These are phyloP conservation scores for Drosophila mauritiana DNA, from an alignment of 1,140 invertebrate genomes.

Conservation along the genomic window DNA sequence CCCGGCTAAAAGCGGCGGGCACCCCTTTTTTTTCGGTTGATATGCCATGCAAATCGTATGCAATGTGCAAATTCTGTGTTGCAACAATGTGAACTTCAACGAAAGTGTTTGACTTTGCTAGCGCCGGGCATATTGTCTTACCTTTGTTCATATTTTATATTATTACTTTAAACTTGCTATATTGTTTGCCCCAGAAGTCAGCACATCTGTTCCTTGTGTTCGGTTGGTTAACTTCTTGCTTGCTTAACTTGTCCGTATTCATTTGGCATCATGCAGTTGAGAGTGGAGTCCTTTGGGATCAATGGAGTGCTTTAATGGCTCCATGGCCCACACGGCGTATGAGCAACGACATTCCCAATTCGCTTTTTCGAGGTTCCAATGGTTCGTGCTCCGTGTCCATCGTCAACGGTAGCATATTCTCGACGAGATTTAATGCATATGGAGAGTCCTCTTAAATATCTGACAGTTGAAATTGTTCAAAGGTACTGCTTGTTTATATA, in stretches of 20 bases:
- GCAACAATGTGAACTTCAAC: conserved; percentile 56
- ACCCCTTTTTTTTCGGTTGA: conserved; percentile 39
- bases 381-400: conserved; percentile 34
- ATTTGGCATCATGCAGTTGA: not conserved
- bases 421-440: conserved; percentile 60
- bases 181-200: conserved; percentile 40
- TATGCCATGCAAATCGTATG: conserved; percentile 72
- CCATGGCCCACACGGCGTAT: conserved; percentile 54
- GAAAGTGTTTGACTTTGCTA: conserved; percentile 70
- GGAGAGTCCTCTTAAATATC: conserved; percentile 64
- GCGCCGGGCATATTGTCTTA: conserved; percentile 73
- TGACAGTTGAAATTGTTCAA: conserved; percentile 27
- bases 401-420: conserved; percentile 9
- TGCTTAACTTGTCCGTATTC: conserved; percentile 8
- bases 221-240: conserved; percentile 43
- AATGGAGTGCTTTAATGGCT: conserved; percentile 62
- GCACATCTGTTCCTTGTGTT: conserved; percentile 29
- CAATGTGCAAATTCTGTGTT: conserved; percentile 69
- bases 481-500: conserved; percentile 6
- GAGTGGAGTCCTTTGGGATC: conserved; percentile 1
- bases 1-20: conserved; percentile 10
- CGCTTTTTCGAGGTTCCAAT: conserved; percentile 51
- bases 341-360: conserved; percentile 66
- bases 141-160: conserved; percentile 64
- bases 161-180: conserved; percentile 44